Evolutionary conservation across 2,113 vertebrate species (phyloP).

Genomic region (Tragelaphus scriptus): DNA sequence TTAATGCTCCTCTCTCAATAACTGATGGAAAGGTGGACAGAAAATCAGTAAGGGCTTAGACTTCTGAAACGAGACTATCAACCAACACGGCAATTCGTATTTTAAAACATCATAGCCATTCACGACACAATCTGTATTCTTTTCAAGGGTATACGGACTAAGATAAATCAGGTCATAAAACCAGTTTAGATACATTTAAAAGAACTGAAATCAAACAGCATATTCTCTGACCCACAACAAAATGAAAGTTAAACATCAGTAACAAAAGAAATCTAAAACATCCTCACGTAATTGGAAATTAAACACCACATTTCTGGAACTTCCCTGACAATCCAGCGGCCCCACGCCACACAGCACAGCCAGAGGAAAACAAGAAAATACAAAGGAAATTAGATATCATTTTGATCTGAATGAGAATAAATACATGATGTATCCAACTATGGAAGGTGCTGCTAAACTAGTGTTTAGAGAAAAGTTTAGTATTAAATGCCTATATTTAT

Average conservation of each 20-base stretch:
- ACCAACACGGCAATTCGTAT: not conserved
- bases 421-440: not conserved
- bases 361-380: not conserved
- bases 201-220: not conserved
- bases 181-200: not conserved
- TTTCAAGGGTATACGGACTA: not conserved
- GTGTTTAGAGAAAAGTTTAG: not conserved
- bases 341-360: not conserved
- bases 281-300: not conserved
- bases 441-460: not conserved
- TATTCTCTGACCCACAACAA: not conserved
- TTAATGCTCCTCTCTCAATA: not conserved
- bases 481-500: not conserved
- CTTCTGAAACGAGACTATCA: not conserved
- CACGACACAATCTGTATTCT: not conserved
- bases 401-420: not conserved
- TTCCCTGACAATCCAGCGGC: not conserved
- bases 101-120: not conserved
- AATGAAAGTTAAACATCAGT: not conserved
- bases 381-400: not conserved
- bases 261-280: not conserved
- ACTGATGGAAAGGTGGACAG: not conserved
- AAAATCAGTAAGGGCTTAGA: not conserved
- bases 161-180: not conserved
- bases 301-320: not conserved